phyloP scores from a whole-genome alignment of 2,888 invertebrate genomes.

The Mesorhabditis belari region DNA sequence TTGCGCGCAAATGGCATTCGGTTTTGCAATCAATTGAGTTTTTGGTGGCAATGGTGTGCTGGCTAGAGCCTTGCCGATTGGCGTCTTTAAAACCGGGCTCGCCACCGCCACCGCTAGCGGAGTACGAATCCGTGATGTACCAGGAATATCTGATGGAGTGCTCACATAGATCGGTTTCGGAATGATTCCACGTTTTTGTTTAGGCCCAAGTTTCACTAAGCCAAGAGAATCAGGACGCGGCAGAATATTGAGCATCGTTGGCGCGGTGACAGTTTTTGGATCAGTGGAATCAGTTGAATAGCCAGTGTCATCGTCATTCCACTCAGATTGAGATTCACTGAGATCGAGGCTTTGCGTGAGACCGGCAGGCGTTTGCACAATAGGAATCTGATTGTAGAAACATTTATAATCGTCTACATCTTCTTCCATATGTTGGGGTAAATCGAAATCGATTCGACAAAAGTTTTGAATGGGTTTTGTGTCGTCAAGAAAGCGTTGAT shows the following conservation, averaged over 20 bases:
- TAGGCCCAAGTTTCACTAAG: background rate
- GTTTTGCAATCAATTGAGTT: conserved; percentile 17
- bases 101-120: conserved; percentile 8
- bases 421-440: too few relatives aligned
- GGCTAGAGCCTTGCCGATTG: background rate
- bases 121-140: background rate
- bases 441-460: too few relatives aligned
- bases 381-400: too few relatives aligned
- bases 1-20: conserved; percentile 10
- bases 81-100: conserved; percentile 3
- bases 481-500: too few relatives aligned
- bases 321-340: too few relatives aligned
- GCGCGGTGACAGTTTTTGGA: too few relatives aligned
- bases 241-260: background rate
- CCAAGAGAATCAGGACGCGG: too few relatives aligned
- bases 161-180: background rate
- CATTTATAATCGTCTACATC: too few relatives aligned
- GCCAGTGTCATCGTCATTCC: background rate
- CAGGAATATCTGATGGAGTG: conserved; percentile 3
- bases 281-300: background rate
- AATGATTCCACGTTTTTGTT: background rate
- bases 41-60: conserved; percentile 11
- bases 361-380: too few relatives aligned
- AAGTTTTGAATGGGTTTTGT: too few relatives aligned
- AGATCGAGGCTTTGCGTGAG: too few relatives aligned